phyloP scores from a whole-genome alignment of 2,113 vertebrate genomes.

The Psilopsiagon aurifrons region DNA sequence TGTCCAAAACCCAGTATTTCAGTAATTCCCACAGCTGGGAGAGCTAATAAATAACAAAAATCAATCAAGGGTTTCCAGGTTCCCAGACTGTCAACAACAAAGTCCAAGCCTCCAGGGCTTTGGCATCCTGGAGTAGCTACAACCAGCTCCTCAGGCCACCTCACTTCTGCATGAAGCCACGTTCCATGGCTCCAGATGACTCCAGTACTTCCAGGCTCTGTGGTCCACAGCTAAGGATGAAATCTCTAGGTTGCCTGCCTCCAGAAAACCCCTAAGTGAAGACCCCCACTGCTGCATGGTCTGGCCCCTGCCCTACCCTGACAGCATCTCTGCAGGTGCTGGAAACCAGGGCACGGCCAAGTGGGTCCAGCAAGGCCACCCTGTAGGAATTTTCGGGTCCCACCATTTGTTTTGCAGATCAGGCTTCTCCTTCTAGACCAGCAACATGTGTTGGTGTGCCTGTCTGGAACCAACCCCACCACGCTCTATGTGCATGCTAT shows the following conservation, averaged over 20 bases:
- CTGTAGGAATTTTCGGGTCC: neutral
- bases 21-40: neutral
- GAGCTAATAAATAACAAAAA: neutral
- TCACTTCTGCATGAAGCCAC: accelerated
- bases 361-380: neutral
- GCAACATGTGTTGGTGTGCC: no score
- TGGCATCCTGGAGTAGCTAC: neutral
- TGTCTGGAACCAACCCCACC: neutral
- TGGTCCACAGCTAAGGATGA: neutral
- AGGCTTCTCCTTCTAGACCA: neutral
- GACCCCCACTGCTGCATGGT: neutral
- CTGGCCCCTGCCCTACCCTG: neutral
- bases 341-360: neutral
- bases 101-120: neutral
- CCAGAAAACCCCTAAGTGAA: neutral
- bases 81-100: neutral
- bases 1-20: neutral
- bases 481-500: accelerated
- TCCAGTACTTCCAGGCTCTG: neutral
- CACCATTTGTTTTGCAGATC: neutral
- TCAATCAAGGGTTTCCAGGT: neutral
- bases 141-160: neutral
- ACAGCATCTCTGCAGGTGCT: neutral
- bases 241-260: neutral
- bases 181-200: accelerated